A percentile compares a stretch with the other conserved stretches of the same genome.
Conservation (phyloP, 2,113 vertebrate genomes). For the Egretta garzetta region DNA sequence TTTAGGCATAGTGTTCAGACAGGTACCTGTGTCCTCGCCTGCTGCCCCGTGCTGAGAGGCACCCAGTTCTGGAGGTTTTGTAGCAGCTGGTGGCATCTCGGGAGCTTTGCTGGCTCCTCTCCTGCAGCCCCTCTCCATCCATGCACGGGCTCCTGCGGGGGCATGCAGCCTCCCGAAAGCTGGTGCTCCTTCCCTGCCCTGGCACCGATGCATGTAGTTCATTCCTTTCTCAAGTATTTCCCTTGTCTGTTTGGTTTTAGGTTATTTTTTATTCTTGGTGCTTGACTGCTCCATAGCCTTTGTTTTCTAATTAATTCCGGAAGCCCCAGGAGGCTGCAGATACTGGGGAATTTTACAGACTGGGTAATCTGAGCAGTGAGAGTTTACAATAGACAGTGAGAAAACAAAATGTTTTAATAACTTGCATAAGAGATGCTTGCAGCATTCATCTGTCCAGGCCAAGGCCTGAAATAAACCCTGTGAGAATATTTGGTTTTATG, state of each 20-base stretch:
- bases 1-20: neutral
- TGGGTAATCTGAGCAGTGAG: neutral
- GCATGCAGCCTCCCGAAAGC: rapidly evolving
- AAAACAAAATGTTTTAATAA: neutral
- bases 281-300: neutral
- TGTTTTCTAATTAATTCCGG: neutral
- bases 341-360: neutral
- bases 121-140: neutral
- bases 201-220: rapidly evolving
- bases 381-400: neutral
- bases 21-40: neutral
- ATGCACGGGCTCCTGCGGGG: rapidly evolving
- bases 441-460: neutral
- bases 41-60: neutral
- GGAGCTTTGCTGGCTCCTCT: neutral
- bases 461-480: slow-evolving; percentile 23
- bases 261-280: neutral
- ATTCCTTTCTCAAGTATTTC: neutral
- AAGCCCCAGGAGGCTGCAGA: neutral
- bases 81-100: neutral
- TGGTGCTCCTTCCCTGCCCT: neutral
- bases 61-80: neutral
- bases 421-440: neutral
- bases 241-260: neutral
- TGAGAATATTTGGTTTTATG: neutral